Conservation (phyloP, 2,797 vertebrate genomes). For the Coregonus suidteri region DNA sequence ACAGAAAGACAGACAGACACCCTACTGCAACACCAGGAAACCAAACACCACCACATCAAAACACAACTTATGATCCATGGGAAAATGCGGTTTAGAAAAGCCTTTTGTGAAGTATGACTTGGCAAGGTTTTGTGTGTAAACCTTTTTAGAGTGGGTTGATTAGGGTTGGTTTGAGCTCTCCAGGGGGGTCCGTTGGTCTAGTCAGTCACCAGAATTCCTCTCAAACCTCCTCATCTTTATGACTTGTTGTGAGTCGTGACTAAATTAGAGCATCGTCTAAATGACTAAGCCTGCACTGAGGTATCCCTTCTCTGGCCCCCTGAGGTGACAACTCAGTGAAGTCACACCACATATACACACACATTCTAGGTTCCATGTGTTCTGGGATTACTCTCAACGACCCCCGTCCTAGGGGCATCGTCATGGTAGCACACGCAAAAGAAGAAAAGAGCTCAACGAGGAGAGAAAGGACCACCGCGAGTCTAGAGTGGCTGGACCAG, state of each 20-base stretch:
- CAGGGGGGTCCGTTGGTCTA: constrained; percentile 8
- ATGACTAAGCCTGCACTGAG: neutral
- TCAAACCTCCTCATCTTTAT: constrained; percentile 22
- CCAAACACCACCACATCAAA: neutral
- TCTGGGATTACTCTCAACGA: constrained; percentile 64
- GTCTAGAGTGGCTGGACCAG: constrained; percentile 50
- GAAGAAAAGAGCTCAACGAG: too few relatives aligned
- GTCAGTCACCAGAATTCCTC: constrained; percentile 38
- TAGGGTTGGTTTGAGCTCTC: neutral
- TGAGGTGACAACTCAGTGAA: too few relatives aligned
- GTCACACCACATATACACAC: constrained; percentile 22
- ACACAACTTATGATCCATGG: constrained; percentile 14
- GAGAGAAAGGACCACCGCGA: constrained; percentile 52
- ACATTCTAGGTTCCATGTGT: constrained; percentile 27
- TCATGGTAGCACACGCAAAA: too few relatives aligned
- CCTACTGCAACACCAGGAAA: neutral
- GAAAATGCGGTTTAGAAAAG: constrained; percentile 33
- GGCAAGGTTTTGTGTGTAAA: too few relatives aligned
- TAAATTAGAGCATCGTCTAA: neutral
- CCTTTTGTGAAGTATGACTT: constrained; percentile 27
- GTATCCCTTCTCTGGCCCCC: neutral
- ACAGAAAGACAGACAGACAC: constrained; percentile 17
- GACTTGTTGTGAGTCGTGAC: constrained; percentile 45
- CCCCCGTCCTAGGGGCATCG: constrained; percentile 43
- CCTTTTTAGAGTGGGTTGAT: too few relatives aligned